Evolutionary conservation across 2,888 invertebrate genomes (phyloP).

Genomic region (Megalurothrips usitatus): DNA sequence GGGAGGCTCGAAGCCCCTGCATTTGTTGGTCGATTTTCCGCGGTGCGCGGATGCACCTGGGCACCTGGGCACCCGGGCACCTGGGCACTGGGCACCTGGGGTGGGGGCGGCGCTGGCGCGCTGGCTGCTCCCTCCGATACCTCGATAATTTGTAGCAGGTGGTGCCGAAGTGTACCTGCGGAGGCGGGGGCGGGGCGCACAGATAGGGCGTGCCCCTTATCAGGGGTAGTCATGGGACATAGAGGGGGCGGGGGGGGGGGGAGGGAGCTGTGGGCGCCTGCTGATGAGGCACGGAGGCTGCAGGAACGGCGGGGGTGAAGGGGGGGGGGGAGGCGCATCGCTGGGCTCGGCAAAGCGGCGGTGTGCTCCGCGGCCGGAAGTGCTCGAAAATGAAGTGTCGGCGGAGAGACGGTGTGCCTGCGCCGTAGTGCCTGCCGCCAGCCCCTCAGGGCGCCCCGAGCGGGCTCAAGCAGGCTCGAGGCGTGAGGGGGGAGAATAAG

Average conservation of each 20-base stretch:
- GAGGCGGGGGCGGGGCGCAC: background rate
- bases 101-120: background rate
- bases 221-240: background rate
- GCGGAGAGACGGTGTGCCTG: background rate
- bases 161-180: background rate
- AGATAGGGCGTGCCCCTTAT: background rate
- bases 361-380: background rate
- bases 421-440: too few relatives aligned
- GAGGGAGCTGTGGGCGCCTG: background rate
- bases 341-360: background rate
- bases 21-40: too few relatives aligned
- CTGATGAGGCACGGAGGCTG: background rate
- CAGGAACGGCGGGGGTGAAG: background rate
- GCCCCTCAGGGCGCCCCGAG: too few relatives aligned
- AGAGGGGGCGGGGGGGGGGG: background rate
- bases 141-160: background rate
- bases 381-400: constrained; percentile 1
- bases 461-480: too few relatives aligned
- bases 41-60: too few relatives aligned
- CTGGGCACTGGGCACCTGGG: too few relatives aligned
- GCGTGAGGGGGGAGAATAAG: too few relatives aligned
- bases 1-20: too few relatives aligned
- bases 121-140: background rate
- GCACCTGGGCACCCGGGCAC: too few relatives aligned
- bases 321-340: background rate